Evolutionary conservation across 30 jellyfish, hydroid and myxozoan genomes (phyloP).

Genomic region (Morbakka virulenta): DNA sequence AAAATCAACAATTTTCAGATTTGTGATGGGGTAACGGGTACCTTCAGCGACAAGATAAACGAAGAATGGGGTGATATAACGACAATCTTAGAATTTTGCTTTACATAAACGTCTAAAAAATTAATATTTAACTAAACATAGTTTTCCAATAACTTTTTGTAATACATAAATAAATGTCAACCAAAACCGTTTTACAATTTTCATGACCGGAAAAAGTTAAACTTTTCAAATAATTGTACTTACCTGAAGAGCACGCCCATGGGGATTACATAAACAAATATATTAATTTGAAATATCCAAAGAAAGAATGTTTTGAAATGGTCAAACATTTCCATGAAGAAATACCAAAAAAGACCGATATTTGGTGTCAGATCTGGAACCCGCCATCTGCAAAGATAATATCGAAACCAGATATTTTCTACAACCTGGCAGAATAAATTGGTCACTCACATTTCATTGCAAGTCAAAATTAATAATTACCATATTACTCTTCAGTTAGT

Average conservation of each 20-base stretch:
- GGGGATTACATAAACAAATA: constrained; percentile 71
- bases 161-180: too few species aligned
- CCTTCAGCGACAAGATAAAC: too few species aligned
- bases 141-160: too few species aligned
- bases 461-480: neutral
- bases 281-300: constrained; percentile 74
- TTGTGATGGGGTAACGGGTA: too few species aligned
- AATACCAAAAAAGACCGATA: constrained; percentile 96
- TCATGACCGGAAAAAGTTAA: too few species aligned
- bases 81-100: too few species aligned
- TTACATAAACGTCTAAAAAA: too few species aligned
- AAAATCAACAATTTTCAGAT: too few species aligned
- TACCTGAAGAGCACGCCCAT: constrained; percentile 75
- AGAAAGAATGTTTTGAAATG: constrained; percentile 87
- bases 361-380: constrained; percentile 95
- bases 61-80: too few species aligned
- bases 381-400: constrained; percentile 39
- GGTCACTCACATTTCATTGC: neutral
- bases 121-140: too few species aligned
- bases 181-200: too few species aligned
- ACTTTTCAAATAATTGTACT: too few species aligned
- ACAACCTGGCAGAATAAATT: neutral
- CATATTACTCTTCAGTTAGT: neutral
- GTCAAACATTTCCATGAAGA: constrained; percentile 96
- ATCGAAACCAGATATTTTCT: neutral